These are phyloP conservation scores for Mormyrus hasselquistii DNA, from an alignment of 2,797 vertebrate genomes.

Conservation along the genomic window DNA sequence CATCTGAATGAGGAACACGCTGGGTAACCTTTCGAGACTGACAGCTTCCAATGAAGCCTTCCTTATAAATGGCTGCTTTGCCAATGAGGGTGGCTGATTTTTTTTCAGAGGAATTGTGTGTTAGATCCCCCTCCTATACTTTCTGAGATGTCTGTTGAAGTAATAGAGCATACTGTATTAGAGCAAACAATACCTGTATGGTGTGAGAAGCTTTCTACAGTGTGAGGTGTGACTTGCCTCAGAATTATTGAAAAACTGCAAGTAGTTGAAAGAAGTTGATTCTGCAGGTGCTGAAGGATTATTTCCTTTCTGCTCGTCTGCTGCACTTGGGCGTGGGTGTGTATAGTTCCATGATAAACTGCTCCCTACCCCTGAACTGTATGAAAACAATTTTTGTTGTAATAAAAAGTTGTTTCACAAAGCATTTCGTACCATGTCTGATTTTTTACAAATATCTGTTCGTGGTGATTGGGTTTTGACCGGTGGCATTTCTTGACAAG, in stretches of 20 bases:
- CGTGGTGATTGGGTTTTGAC: neutral
- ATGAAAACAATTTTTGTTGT: neutral
- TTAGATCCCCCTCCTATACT: constrained; percentile 2
- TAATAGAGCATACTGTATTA: neutral
- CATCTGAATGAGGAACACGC: neutral
- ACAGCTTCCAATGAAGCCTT: constrained; percentile 76
- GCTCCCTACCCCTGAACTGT: neutral
- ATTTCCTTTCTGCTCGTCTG: neutral
- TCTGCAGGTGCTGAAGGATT: neutral
- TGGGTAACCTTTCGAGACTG: constrained; percentile 44
- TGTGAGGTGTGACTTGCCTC: neutral
- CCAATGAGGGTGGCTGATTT: constrained; percentile 75
- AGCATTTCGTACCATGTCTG: neutral
- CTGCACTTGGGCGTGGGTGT: neutral
- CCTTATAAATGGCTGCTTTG: constrained; percentile 73
- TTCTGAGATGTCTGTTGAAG: constrained; percentile 12
- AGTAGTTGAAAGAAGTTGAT: neutral
- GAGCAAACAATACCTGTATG: neutral
- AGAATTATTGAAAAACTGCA: neutral
- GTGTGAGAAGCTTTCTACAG: neutral
- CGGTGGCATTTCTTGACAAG: neutral
- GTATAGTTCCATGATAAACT: neutral
- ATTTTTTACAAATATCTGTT: neutral
- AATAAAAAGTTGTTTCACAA: constrained; percentile 11
- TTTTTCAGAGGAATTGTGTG: constrained; percentile 40